Evolutionary conservation across 2,888 invertebrate genomes (phyloP).

Genomic region (Drosophila maculinotata): DNA sequence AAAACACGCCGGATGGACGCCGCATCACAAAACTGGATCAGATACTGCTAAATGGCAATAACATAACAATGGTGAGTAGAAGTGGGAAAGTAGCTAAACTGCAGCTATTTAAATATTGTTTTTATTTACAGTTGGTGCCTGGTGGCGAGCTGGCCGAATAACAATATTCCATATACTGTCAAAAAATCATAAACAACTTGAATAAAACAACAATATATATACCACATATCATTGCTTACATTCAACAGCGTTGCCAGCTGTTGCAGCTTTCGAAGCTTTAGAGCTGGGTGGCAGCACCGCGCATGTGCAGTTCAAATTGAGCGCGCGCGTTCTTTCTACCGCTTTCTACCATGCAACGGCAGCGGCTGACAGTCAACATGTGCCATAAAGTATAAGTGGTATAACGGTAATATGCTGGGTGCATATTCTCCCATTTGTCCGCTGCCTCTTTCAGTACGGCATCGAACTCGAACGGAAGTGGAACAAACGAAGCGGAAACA

Average conservation of each 20-base stretch:
- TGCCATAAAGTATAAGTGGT: slow-evolving; percentile 74
- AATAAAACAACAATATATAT: slow-evolving; percentile 4
- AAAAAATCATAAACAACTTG: slow-evolving; percentile 6
- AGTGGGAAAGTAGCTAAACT: too few relatives aligned
- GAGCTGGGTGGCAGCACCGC: slow-evolving; percentile 38
- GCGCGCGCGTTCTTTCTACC: slow-evolving; percentile 27
- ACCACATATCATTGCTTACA: neutral
- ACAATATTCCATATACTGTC: slow-evolving; percentile 23
- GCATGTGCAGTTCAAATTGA: slow-evolving; percentile 56
- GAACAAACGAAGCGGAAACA: slow-evolving; percentile 79
- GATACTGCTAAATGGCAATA: slow-evolving; percentile 99
- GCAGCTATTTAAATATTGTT: neutral
- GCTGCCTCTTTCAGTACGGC: slow-evolving; percentile 65
- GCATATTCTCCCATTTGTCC: slow-evolving; percentile 52
- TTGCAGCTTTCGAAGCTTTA: neutral
- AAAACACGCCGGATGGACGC: slow-evolving; percentile 98
- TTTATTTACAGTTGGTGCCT: slow-evolving; percentile 89
- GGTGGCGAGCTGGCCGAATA: slow-evolving; percentile 91
- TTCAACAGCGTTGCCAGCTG: slow-evolving; percentile 3
- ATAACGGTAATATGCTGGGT: slow-evolving; percentile 67
- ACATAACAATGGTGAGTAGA: slow-evolving; percentile 96
- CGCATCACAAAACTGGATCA: slow-evolving; percentile 98
- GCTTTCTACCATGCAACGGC: slow-evolving; percentile 39
- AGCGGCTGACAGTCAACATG: slow-evolving; percentile 70
- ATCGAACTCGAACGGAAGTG: slow-evolving; percentile 72